Conservation (phyloP, 2,888 invertebrate genomes). For the Lissonota sp. region DNA sequence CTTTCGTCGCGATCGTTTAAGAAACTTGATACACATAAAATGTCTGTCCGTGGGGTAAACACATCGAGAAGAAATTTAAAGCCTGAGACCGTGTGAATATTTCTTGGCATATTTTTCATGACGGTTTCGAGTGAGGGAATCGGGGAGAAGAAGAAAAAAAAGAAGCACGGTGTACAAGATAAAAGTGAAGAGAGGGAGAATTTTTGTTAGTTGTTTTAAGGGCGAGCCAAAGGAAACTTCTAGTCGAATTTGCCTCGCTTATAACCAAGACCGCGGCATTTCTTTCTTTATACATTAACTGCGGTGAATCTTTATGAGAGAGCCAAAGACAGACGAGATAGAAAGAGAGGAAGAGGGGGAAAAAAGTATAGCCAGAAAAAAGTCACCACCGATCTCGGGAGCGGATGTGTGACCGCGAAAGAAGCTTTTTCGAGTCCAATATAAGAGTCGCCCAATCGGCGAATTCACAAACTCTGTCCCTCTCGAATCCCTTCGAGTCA, state of each 20-base stretch:
- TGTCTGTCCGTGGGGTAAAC: slow-evolving; percentile 63
- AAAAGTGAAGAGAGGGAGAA: slow-evolving; percentile 26
- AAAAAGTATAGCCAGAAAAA: slow-evolving; percentile 31
- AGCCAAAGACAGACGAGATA: slow-evolving; percentile 14
- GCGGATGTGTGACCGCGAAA: slow-evolving; percentile 63
- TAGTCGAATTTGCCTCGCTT: slow-evolving; percentile 75
- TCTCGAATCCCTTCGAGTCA: slow-evolving; percentile 25
- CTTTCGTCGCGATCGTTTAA: slow-evolving; percentile 53
- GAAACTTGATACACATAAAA: slow-evolving; percentile 53
- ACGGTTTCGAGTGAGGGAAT: slow-evolving; percentile 15
- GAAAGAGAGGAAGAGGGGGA: slow-evolving; percentile 23
- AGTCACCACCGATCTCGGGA: slow-evolving; percentile 33
- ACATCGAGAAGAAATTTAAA: slow-evolving; percentile 54
- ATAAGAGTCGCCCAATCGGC: slow-evolving; percentile 35
- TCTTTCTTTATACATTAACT: slow-evolving; percentile 72
- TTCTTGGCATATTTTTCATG: slow-evolving; percentile 66
- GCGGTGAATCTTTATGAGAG: slow-evolving; percentile 76
- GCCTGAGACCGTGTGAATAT: slow-evolving; percentile 77
- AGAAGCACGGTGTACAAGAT: background rate
- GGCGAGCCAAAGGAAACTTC: slow-evolving; percentile 80
- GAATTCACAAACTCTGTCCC: slow-evolving; percentile 36
- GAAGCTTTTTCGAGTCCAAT: slow-evolving; percentile 27
- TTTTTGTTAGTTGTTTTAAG: slow-evolving; percentile 79
- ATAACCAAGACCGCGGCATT: slow-evolving; percentile 75
- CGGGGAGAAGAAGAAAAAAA: slow-evolving; percentile 20